Base-by-base conservation (phyloP, 2,797 vertebrate genomes). In the Spinibarbus caldwelli region DNA sequence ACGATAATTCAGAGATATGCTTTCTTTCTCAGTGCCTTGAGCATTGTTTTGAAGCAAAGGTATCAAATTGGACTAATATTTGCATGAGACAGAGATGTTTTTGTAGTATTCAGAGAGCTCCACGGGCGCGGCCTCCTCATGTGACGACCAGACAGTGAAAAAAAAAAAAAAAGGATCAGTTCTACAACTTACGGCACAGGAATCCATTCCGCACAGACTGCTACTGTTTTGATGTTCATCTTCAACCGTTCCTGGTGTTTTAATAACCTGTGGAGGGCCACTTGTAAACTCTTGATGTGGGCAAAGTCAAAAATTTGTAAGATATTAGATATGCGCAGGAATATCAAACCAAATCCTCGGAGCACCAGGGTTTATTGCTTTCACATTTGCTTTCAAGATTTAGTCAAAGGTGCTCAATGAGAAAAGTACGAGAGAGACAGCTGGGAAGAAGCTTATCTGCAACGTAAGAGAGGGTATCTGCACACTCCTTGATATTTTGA, bases 151-250 rank as follows among this genome's bases (percentile, higher is more conserved):
- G 91, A 93, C 90, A 91, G 90, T 82, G 87, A n/a, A n/a, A 88
- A 92, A 93, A 92, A 41, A 81, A 83, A 91, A 88, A 89, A 90
- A 91, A 90, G 91, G 91, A 94, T 91, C 91, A 95, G 90, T 93
- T 92, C 88, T 92, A 90, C 67, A 92, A 97, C 97, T 97, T 94
- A 96, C 95, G 86, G 95, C 94, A 93, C 89, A 94, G 90, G 95
- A 93, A 91, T 96, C 96, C 6, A 94, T 95, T 87, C 96, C 94
- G 31, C 92, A 91, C 97, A 93, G 90, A 96, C 96, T 81, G 95
- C 95, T 90, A 96, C 96, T 0, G 96, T 97, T 95, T 96, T 97
- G 93, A 98, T 97, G 82, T 96, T 95, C 95, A 97, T 97, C 94
- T 96, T 95, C 94, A 95, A 96, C 92, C 95, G 96, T 19, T 93